Base-by-base conservation (phyloP, 2,888 invertebrate genomes). In the Phortica okadai region DNA sequence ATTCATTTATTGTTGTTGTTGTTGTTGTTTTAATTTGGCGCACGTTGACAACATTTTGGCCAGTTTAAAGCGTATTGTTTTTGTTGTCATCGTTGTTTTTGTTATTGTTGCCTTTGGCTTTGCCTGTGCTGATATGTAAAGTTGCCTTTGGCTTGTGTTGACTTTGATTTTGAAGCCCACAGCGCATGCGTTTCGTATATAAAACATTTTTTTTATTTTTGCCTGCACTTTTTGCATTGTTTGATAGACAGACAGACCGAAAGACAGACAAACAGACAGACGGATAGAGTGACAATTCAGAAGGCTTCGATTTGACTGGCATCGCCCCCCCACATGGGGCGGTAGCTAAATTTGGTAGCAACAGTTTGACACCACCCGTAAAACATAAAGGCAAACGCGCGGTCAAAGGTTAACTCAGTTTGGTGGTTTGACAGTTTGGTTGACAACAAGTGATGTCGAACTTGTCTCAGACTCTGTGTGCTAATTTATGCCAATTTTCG, bases 1-100 rank as follows among this genome's bases (percentile, higher is more conserved):
- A 69, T 58, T 69, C 58, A 69, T 74, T 73, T 81, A 78, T 76
- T 73, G 79, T 84, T 21, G 21, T 21, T 21, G 21, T 21, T 21
- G 84, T 85, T 21, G 21, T 21, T 33, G 33, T 33, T 33, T 33
- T 33, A 33, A 87, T 78, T 87, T 80, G 74, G 67, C 77, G 83
- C 86, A 85, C 88, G 85, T 88, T 45, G 54, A 58, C 72, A 58
- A 16, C 62, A 41, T 69, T 69, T 70, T 62, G 42, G 70, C 59
- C 10, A 62, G 45, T 54, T 54, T n/a, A 7, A 41, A 21, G 6
- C 16, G n/a, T 45, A 16, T 62, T 70, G 56, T 74, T 44, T 3
- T 56, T 74, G 5, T 62, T 14, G 64, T 66, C 50, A 14, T 50
- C 50, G 87, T 41, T 14, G 44, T 59, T 73, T 58, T 10, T 6